Evolutionary conservation across 92 coral and sea anemone genomes (phyloP).

Genomic region (Siderastrea radians): DNA sequence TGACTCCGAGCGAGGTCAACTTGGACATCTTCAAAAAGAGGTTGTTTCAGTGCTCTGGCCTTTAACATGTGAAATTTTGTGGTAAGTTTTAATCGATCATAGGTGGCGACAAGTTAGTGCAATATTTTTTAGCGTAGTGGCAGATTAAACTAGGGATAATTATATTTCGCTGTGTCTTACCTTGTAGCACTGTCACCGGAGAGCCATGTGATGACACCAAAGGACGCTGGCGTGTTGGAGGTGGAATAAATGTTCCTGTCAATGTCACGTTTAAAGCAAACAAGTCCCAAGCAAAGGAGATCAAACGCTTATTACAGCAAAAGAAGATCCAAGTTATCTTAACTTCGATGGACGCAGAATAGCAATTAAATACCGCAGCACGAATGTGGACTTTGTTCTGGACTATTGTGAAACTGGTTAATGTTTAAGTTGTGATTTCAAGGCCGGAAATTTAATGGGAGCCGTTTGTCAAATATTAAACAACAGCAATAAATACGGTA

Average conservation of each 20-base stretch:
- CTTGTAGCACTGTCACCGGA: neutral
- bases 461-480: too few relatives aligned
- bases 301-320: neutral
- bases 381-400: too few relatives aligned
- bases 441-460: too few relatives aligned
- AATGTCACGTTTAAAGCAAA: neutral
- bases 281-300: neutral
- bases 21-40: conserved; percentile 31
- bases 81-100: conserved; percentile 17
- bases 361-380: too few relatives aligned
- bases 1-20: conserved; percentile 36
- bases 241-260: neutral
- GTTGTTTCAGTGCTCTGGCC: conserved; percentile 41
- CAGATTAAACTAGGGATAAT: conserved; percentile 6
- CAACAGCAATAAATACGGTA: too few relatives aligned
- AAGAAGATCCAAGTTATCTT: neutral
- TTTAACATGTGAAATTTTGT: conserved; percentile 27
- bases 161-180: conserved; percentile 12
- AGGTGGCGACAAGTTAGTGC: conserved; percentile 12
- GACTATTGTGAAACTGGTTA: too few relatives aligned
- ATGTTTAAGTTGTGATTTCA: too few relatives aligned
- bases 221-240: neutral
- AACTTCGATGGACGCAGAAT: neutral
- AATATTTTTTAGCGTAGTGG: conserved; percentile 1
- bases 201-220: conserved; percentile 3